Conservation (phyloP, 2,113 vertebrate species). For the Pluvialis apricaria region DNA sequence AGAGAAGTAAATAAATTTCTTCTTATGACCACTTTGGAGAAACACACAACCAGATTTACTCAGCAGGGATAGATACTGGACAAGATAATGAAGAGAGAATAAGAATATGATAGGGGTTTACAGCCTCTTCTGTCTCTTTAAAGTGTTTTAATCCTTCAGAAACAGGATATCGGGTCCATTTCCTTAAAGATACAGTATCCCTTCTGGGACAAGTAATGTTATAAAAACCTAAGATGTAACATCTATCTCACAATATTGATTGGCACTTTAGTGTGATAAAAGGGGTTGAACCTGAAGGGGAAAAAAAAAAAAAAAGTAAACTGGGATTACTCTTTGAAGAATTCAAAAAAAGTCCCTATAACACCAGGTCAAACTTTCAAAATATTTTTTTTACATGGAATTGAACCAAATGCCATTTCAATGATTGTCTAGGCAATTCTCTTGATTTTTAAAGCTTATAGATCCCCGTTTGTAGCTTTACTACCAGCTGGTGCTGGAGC, state of each 20-base stretch:
- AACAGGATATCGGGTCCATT: slow-evolving; percentile 84
- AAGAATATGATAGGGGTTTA: slow-evolving; percentile 86
- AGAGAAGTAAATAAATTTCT: slow-evolving; percentile 89
- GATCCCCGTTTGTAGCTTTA: neutral
- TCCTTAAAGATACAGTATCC: slow-evolving; percentile 86
- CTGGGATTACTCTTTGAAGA: slow-evolving; percentile 70
- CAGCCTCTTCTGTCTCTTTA: slow-evolving; percentile 87
- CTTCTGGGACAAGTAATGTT: slow-evolving; percentile 81
- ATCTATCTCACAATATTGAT: slow-evolving; percentile 80
- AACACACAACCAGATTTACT: slow-evolving; percentile 88
- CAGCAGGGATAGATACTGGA: slow-evolving; percentile 88
- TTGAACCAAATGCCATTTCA: slow-evolving; percentile 49
- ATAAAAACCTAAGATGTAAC: slow-evolving; percentile 82
- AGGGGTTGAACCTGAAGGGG: slow-evolving; percentile 80
- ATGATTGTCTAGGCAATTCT: slow-evolving; percentile 5
- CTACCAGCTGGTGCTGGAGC: neutral
- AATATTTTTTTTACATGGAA: neutral
- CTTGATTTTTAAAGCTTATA: slow-evolving; percentile 11
- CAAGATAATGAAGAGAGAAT: slow-evolving; percentile 90
- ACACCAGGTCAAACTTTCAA: slow-evolving; percentile 56
- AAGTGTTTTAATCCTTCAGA: slow-evolving; percentile 86
- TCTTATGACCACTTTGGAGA: slow-evolving; percentile 90
- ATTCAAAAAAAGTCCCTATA: slow-evolving; percentile 40
- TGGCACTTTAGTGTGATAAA: slow-evolving; percentile 82
- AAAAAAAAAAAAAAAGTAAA: slow-evolving; percentile 31